Evolutionary conservation across 2,113 vertebrate genomes (phyloP).

Genomic region (Elanus axillaris): DNA sequence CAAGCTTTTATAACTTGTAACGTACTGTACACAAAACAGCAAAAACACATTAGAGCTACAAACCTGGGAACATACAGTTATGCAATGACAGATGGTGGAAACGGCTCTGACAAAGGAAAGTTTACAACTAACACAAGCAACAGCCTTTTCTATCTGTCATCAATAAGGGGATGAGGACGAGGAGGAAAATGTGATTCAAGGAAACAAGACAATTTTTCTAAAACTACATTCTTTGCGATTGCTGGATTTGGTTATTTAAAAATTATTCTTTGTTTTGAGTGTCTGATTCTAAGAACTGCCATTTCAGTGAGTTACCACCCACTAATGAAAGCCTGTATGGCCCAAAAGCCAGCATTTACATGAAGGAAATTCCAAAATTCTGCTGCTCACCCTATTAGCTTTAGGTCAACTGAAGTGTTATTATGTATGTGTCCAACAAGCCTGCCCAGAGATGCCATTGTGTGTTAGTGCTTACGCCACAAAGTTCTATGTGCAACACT

Average conservation of each 20-base stretch:
- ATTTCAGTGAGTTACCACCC: conserved; percentile 24
- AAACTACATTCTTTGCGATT: conserved; percentile 44
- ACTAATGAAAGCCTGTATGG: neutral
- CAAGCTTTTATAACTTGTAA: conserved; percentile 70
- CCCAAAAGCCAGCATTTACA: neutral
- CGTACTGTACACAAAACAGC: conserved; percentile 66
- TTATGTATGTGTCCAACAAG: neutral
- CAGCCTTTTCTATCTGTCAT: conserved; percentile 50
- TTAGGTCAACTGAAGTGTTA: neutral
- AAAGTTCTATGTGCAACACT: neutral
- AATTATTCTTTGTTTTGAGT: conserved; percentile 26
- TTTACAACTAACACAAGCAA: conserved; percentile 46
- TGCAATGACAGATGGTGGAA: conserved; percentile 64
- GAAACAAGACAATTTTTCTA: conserved; percentile 40
- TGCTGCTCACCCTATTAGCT: neutral
- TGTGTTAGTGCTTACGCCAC: neutral
- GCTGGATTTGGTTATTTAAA: conserved; percentile 47
- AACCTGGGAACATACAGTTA: conserved; percentile 61
- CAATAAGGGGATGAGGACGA: conserved; percentile 40
- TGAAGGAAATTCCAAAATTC: neutral
- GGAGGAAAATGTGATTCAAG: conserved; percentile 56
- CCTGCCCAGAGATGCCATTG: neutral
- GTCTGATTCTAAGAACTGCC: conserved; percentile 39
- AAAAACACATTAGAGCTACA: conserved; percentile 56
- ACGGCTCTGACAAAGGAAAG: conserved; percentile 50